Conservation (phyloP, 2,113 vertebrate genomes). For the Myxocyprinus asiaticus region DNA sequence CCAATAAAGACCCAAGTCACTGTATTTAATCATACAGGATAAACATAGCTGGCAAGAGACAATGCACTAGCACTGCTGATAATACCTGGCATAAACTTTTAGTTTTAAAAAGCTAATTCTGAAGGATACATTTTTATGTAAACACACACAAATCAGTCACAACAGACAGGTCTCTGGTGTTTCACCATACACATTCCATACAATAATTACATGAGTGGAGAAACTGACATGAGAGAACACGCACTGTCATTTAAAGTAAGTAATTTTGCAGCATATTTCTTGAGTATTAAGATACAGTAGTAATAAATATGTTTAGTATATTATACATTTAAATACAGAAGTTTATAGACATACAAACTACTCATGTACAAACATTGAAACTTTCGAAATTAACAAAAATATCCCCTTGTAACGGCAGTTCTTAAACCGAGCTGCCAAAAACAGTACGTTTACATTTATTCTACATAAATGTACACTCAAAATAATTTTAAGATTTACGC, state of each 20-base stretch:
- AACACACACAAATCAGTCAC: slow-evolving; percentile 19
- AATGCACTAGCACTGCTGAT: neutral
- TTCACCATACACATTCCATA: slow-evolving; percentile 20
- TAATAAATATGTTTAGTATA: slow-evolving; percentile 42
- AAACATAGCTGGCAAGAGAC: neutral
- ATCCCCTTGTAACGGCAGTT: slow-evolving; percentile 34
- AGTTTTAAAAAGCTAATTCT: neutral
- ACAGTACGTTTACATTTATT: no score
- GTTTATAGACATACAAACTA: slow-evolving; percentile 40
- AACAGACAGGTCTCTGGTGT: slow-evolving; percentile 2
- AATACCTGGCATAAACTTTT: slow-evolving; percentile 32
- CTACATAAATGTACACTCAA: no score
- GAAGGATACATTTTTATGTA: slow-evolving; percentile 18
- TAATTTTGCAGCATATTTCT: slow-evolving; percentile 40
- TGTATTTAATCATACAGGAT: neutral
- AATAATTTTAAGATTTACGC: no score
- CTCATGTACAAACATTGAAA: neutral
- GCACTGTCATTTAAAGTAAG: neutral
- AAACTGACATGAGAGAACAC: slow-evolving; percentile 9
- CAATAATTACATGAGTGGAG: neutral
- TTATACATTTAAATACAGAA: slow-evolving; percentile 28
- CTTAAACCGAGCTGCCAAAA: neutral
- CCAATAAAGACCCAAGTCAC: neutral
- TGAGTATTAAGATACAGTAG: slow-evolving; percentile 7
- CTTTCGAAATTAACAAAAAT: slow-evolving; percentile 35